Base-by-base conservation (phyloP, 2,113 vertebrate genomes). In the Macaca nemestrina region DNA sequence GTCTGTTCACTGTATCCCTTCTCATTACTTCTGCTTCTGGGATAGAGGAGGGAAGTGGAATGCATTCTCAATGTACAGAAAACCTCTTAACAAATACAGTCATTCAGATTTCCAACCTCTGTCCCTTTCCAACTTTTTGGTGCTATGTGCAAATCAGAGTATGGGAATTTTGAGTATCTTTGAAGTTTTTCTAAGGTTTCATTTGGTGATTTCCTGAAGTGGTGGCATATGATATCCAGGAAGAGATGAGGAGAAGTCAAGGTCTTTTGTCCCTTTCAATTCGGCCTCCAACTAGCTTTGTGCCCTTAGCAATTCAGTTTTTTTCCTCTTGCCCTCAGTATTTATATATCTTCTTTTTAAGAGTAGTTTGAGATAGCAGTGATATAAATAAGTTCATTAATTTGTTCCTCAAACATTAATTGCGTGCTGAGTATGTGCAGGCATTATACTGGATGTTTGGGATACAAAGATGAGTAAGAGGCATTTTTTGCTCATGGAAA, bases 191-290 rank as follows among this genome's bases (percentile, higher is more conserved):
- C 59, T 23, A 85, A 48, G 50, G 5, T 94, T 95, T 87, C 25
- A 35, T 84, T 97, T 89, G 78, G 11, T 89, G 40, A 84, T 84
- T 86, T 83, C 59, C 22, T 95, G 20, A 93, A 83, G 55, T 82
- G 38, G 25, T 76, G 7, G 7, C 30, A 48, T 90, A 27, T 48
- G 52, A 55, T 88, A 82, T 27, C 22, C 1, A 91, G 25, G 48
- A 93, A 90, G 38, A 96, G 52, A 72, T 40, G 40, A 43, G 5
- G 80, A 76, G 5, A 84, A 76, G n/a, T 88, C 16, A 67, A 40
- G 13, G 22, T 95, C 7, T 87, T 93, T 85, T 27, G 2, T 96
- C 30, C 1, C 8, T 59, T 92, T 92, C 14, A 64, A 0, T 86
- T 94, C 14, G 6, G 1, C 40, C 20, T 90, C 89, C 92, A 45